Conservation (phyloP, 2,113 vertebrate species). For the Nycticryphes semicollaris region DNA sequence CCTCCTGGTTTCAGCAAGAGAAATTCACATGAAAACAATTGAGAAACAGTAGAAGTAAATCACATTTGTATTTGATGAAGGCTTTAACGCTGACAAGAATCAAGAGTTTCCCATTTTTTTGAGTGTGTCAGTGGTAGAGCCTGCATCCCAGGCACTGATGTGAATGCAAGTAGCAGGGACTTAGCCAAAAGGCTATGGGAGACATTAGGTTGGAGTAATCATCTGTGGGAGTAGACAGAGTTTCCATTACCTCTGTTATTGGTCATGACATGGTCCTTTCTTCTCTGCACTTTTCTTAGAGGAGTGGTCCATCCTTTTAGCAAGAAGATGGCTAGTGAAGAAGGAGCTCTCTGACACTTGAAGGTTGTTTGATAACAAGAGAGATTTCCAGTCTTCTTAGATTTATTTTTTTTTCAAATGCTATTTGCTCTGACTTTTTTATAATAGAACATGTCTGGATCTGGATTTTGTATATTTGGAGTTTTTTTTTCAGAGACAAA, state of each 20-base stretch:
- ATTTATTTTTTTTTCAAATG: background rate
- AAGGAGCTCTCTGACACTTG: background rate
- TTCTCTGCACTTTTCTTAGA: background rate
- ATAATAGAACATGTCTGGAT: background rate
- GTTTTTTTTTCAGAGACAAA: background rate
- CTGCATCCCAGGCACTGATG: background rate
- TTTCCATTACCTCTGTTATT: background rate
- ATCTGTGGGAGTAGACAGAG: background rate
- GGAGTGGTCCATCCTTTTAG: background rate
- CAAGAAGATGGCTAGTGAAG: background rate
- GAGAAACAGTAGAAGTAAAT: background rate
- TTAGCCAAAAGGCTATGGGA: background rate
- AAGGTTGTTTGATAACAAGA: background rate
- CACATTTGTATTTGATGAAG: background rate
- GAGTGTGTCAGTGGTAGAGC: background rate
- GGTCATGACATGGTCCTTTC: background rate
- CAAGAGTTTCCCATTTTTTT: background rate
- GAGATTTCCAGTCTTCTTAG: background rate
- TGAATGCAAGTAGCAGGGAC: background rate
- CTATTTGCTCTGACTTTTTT: background rate
- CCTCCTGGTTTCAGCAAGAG: background rate
- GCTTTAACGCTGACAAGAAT: background rate
- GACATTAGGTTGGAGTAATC: background rate
- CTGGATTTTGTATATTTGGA: background rate
- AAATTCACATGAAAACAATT: background rate